Conservation (phyloP, 92 coral and sea anemone species). For the Montipora capitata region DNA sequence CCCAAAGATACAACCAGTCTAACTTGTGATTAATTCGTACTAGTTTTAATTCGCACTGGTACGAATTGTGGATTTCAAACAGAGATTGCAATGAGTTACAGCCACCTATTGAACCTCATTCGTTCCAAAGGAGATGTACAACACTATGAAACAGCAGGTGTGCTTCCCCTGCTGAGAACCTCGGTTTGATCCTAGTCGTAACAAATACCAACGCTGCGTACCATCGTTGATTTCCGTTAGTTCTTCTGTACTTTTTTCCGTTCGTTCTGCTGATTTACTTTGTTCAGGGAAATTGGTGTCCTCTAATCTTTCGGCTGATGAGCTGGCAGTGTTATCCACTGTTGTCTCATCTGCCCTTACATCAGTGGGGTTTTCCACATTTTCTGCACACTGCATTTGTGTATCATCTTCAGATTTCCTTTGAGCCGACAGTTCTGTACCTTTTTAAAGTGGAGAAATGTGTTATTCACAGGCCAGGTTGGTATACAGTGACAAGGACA, state of each 20-base stretch:
- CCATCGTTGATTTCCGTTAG: not conserved
- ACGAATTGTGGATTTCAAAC: too few relatives aligned
- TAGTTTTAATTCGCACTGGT: too few relatives aligned
- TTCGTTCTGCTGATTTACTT: not conserved
- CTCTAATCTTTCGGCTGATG: not conserved
- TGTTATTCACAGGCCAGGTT: too few relatives aligned
- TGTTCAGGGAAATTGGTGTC: conserved; percentile 4
- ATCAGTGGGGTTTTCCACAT: not conserved
- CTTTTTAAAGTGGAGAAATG: not conserved
- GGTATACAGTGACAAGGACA: too few relatives aligned
- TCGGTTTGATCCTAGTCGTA: too few relatives aligned
- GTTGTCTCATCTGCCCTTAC: not conserved
- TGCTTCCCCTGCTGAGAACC: too few relatives aligned
- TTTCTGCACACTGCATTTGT: conserved; percentile 6
- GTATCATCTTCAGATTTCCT: conserved; percentile 27
- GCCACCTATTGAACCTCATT: too few relatives aligned
- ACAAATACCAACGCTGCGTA: not conserved
- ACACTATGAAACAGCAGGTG: too few relatives aligned
- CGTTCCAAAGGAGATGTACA: too few relatives aligned
- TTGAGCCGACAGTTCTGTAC: conserved; percentile 6
- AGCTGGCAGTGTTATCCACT: conserved; percentile 1
- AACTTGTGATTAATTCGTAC: too few relatives aligned
- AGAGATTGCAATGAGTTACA: too few relatives aligned
- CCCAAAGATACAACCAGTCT: too few relatives aligned
- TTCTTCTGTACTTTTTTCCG: not conserved